Evolutionary conservation across 2,888 invertebrate genomes (phyloP), one percentile per base, ranked within the genome.

Genomic region (Oligia strigilis): DNA sequence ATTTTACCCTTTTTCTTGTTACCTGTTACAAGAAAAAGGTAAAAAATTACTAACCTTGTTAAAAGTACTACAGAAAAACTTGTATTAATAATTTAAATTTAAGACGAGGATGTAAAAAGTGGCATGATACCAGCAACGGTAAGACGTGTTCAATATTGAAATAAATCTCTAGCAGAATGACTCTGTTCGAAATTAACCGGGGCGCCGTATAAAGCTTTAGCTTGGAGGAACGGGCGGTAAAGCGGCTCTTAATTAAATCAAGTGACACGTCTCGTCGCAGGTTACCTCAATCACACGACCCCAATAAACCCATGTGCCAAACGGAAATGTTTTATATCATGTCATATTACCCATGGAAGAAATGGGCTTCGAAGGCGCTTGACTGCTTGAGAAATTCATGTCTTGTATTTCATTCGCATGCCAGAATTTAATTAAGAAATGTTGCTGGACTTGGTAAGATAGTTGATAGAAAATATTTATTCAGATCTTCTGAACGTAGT

Each of bases 161-260:
- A 96, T 97, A 96, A 96, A 96, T 96, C 95, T 95, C 93, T 89
- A 89, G 90, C 92, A 94, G 92, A 95, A 96, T 94, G 94, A 94
- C 94, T 95, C 92, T 87, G 94, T 94, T 94, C 93, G 93, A 96
- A 96, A 97, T 96, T 96, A 96, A 95, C 94, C 92, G 86, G 92
- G 93, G 93, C 91, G 91, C 89, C 93, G 91, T 94, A 93, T 93
- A 93, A 93, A 94, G 94, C 94, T 94, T 95, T 94, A 94, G 94
- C 94, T 93, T 93, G 94, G 91, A 94, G 95, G 93, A 94, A 94
- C 94, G 95, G 94, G 96, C 95, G 96, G 95, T 96, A 97, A 96
- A 97, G 94, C 96, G 95, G 94, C 93, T 95, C 96, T 97, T 97
- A 97, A 97, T 97, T 97, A 97, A 97, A 97, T 97, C 96, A 96